These are phyloP conservation scores for Volucella zonaria DNA, from an alignment of 2,888 invertebrate genomes.

Conservation along the genomic window DNA sequence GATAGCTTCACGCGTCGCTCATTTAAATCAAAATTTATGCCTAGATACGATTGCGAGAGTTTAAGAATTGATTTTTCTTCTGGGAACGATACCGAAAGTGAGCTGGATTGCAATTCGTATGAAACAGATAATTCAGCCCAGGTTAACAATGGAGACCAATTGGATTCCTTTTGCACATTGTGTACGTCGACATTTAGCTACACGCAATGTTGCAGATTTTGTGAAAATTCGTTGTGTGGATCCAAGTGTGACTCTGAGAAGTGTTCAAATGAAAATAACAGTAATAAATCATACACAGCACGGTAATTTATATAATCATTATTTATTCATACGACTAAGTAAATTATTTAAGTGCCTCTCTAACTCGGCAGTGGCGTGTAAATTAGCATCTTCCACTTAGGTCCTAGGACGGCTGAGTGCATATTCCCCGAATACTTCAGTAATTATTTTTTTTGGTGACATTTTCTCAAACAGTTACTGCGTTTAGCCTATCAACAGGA, in stretches of 20 bases:
- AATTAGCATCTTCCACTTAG: too few relatives aligned
- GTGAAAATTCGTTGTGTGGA: conserved; percentile 81
- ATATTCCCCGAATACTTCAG: too few relatives aligned
- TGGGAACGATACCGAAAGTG: conserved; percentile 78
- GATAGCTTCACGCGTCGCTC: conserved; percentile 75
- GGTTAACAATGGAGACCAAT: conserved; percentile 69
- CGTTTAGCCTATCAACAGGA: too few relatives aligned
- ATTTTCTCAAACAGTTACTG: too few relatives aligned
- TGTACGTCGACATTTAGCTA: conserved; percentile 83
- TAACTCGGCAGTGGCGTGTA: too few relatives aligned
- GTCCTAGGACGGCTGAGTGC: too few relatives aligned
- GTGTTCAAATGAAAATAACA: conserved; percentile 49
- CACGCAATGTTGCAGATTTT: conserved; percentile 81
- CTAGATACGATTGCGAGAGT: conserved; percentile 77
- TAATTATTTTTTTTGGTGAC: too few relatives aligned
- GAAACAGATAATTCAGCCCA: conserved; percentile 42
- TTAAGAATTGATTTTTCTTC: conserved; percentile 80
- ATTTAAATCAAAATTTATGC: conserved; percentile 59
- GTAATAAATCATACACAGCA: not conserved
- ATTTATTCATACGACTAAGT: not conserved
- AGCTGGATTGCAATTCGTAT: conserved; percentile 47
- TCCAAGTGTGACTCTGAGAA: conserved; percentile 81
- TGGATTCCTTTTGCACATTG: conserved; percentile 82
- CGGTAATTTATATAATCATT: conserved; percentile 61
- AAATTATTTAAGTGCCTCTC: not conserved